phyloP scores from a whole-genome alignment of 2,113 vertebrate genomes.

The Rhegmatorhina hoffmannsi region DNA sequence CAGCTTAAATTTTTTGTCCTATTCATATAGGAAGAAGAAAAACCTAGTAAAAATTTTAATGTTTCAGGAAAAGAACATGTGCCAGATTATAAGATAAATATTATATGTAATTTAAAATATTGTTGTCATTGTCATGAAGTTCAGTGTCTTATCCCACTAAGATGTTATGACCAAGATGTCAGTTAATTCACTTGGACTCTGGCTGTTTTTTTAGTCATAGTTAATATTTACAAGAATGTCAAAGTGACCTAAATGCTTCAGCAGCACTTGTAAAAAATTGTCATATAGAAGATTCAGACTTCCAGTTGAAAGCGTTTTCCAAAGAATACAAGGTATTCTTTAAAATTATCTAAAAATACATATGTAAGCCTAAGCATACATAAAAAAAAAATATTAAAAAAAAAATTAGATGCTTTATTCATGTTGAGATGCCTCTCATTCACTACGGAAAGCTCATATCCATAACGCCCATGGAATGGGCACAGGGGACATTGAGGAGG shows the following conservation, averaged over 20 bases:
- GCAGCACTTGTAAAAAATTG: background rate
- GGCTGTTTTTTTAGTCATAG: background rate
- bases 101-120: background rate
- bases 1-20: background rate
- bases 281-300: background rate
- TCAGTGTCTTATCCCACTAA: background rate
- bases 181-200: background rate
- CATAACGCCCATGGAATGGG: rapidly evolving
- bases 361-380: background rate
- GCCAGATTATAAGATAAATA: background rate
- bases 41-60: background rate
- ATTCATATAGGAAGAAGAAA: background rate
- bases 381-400: too few species aligned
- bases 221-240: background rate
- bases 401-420: background rate
- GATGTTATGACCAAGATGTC: background rate
- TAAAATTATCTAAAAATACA: background rate
- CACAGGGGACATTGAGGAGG: rapidly evolving
- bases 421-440: background rate
- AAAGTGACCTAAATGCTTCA: background rate
- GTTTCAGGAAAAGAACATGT: rapidly evolving
- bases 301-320: rapidly evolving
- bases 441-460: background rate
- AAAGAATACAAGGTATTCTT: background rate
- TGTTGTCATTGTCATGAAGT: background rate